Percentiles rank a stretch among this genome's conserved stretches.
These are phyloP conservation scores for Leptatherina wallacei DNA, from an alignment of 2,797 vertebrate species.

Conservation along the genomic window DNA sequence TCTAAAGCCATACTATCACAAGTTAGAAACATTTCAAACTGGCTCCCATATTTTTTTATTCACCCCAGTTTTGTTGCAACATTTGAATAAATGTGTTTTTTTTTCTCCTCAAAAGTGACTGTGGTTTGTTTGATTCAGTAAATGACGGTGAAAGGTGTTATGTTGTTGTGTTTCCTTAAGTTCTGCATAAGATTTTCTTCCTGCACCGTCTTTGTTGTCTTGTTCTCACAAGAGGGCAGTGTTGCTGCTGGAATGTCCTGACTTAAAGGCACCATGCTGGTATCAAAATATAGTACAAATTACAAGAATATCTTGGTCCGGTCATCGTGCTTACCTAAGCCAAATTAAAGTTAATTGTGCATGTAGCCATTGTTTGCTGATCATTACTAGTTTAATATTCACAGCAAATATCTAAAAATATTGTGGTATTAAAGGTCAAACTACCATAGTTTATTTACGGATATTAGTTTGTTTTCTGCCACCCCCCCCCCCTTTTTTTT, in stretches of 20 bases:
- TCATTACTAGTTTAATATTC: background rate
- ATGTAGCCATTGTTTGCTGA: background rate
- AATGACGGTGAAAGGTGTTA: background rate
- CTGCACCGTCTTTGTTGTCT: background rate
- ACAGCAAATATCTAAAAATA: background rate
- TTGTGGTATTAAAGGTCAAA: background rate
- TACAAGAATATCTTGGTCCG: background rate
- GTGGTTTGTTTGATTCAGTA: conserved; percentile 2
- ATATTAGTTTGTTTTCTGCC: background rate
- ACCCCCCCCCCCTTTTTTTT: too few relatives aligned
- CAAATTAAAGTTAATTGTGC: background rate
- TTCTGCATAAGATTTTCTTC: background rate
- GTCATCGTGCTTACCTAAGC: background rate
- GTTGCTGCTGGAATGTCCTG: conserved; percentile 37
- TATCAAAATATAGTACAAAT: background rate
- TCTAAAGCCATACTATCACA: conserved; percentile 54
- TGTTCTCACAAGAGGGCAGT: conserved; percentile 71
- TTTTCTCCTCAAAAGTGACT: background rate
- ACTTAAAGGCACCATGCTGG: background rate
- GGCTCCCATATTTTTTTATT: conserved; percentile 38
- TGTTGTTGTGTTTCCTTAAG: background rate
- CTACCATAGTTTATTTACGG: background rate
- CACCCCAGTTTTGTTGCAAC: conserved; percentile 49
- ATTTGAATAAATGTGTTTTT: conserved; percentile 68
- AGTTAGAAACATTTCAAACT: conserved; percentile 42